A percentile compares a stretch with the other conserved stretches of the same genome.
Conservation (phyloP, 2,113 vertebrate species). For the Sylvia atricapilla region DNA sequence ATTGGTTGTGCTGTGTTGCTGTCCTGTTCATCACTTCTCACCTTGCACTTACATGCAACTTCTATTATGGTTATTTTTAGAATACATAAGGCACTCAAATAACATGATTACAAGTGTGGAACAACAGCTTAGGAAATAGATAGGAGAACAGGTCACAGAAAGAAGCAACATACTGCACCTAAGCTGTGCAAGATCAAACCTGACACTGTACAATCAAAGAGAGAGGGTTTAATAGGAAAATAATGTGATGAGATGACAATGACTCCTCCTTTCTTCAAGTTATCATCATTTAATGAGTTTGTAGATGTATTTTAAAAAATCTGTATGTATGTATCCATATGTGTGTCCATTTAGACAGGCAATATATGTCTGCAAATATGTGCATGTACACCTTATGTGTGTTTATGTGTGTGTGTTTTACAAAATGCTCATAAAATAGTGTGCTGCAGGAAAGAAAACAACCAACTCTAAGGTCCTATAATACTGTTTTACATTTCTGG, state of each 20-base stretch:
- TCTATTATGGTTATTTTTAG: constrained; percentile 63
- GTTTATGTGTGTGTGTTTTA: not conserved
- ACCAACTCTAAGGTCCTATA: not conserved
- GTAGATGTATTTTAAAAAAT: not conserved
- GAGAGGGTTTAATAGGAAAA: not conserved
- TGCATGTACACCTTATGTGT: not conserved
- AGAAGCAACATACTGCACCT: constrained; percentile 14
- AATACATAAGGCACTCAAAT: constrained; percentile 52
- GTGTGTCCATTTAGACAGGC: not conserved
- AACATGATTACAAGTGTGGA: constrained; percentile 59
- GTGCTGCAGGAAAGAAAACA: not conserved
- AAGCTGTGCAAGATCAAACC: constrained; percentile 34
- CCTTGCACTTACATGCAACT: constrained; percentile 54
- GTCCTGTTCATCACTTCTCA: constrained; percentile 65
- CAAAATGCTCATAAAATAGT: not conserved
- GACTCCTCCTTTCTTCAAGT: not conserved
- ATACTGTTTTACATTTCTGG: not conserved
- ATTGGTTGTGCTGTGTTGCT: not conserved
- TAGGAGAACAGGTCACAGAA: constrained; percentile 42
- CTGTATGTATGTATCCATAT: not conserved
- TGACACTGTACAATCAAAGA: constrained; percentile 18
- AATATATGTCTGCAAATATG: not conserved
- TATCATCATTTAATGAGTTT: not conserved
- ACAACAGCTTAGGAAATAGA: constrained; percentile 52
- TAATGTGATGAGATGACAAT: not conserved